phyloP scores from a whole-genome alignment of 2,113 vertebrate species.

The Nansenia antarctica region DNA sequence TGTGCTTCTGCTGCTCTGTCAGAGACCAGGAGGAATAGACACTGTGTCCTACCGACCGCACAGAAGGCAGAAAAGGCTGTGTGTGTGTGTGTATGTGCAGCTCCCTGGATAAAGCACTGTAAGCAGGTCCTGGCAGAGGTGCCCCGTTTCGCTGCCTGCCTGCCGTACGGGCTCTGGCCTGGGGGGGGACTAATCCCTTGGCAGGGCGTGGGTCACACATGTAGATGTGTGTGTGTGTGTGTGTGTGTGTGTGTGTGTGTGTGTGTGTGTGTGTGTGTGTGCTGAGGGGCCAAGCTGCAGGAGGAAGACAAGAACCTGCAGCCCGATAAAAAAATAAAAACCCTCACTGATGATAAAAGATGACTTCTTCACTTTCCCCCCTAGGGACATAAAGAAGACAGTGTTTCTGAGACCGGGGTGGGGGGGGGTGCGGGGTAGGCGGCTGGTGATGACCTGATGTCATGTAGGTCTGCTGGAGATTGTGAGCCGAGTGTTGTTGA shows the following conservation, averaged over 20 bases:
- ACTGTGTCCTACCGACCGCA: conserved; percentile 27
- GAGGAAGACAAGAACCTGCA: conserved; percentile 51
- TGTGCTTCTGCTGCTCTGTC: background rate
- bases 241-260: conserved; percentile 10
- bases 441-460: conserved; percentile 35
- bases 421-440: no score
- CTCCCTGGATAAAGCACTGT: conserved; percentile 65
- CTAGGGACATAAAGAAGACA: conserved; percentile 23
- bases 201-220: conserved; percentile 58
- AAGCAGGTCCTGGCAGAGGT: conserved; percentile 66
- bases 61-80: conserved; percentile 33
- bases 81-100: conserved; percentile 51
- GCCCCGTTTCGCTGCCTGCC: conserved; percentile 59
- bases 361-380: conserved; percentile 20
- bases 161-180: conserved; percentile 50
- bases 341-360: conserved; percentile 41
- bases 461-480: conserved; percentile 40
- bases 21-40: conserved; percentile 26
- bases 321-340: conserved; percentile 36
- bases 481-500: conserved; percentile 9
- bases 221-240: conserved; percentile 42
- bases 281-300: conserved; percentile 45
- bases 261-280: conserved; percentile 7
- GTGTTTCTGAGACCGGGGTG: no score
- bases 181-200: conserved; percentile 62